These are phyloP conservation scores for Tachysurus fulvidraco DNA, from an alignment of 2,113 vertebrate species.

Conservation along the genomic window DNA sequence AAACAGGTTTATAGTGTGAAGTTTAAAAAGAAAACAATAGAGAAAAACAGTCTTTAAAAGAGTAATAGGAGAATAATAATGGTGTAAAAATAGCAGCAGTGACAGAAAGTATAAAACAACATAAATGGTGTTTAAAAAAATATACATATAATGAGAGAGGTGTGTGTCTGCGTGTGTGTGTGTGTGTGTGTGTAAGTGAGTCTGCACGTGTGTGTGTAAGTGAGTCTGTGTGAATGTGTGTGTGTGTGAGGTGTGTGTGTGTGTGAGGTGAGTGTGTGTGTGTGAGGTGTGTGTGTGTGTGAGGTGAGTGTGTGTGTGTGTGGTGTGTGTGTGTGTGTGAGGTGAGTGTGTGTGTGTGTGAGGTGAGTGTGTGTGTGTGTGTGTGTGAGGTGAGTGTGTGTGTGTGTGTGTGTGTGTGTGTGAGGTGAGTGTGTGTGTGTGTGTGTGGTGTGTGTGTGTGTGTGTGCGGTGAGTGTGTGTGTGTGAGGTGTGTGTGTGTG, in stretches of 20 bases:
- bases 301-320: constrained; percentile 33
- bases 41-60: neutral
- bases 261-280: constrained; percentile 16
- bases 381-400: constrained; percentile 11
- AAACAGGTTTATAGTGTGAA: neutral
- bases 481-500: constrained; percentile 34
- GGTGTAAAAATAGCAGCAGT: neutral
- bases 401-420: constrained; percentile 35
- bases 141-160: neutral
- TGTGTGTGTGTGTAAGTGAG: constrained; percentile 30
- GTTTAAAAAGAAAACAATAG: too few relatives aligned
- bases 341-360: constrained; percentile 36
- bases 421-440: constrained; percentile 34
- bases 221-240: constrained; percentile 37
- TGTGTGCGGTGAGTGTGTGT: constrained; percentile 36
- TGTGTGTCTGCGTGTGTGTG: neutral
- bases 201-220: constrained; percentile 31
- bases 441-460: constrained; percentile 16
- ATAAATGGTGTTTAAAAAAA: neutral
- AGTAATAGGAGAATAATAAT: neutral
- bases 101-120: neutral
- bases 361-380: constrained; percentile 34
- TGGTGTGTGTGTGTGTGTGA: constrained; percentile 21
- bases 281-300: constrained; percentile 37
- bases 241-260: too few relatives aligned